Evolutionary conservation across 2,113 vertebrate species (phyloP), one percentile per base, ranked within the genome.

Genomic region (Elaphurus davidianus): DNA sequence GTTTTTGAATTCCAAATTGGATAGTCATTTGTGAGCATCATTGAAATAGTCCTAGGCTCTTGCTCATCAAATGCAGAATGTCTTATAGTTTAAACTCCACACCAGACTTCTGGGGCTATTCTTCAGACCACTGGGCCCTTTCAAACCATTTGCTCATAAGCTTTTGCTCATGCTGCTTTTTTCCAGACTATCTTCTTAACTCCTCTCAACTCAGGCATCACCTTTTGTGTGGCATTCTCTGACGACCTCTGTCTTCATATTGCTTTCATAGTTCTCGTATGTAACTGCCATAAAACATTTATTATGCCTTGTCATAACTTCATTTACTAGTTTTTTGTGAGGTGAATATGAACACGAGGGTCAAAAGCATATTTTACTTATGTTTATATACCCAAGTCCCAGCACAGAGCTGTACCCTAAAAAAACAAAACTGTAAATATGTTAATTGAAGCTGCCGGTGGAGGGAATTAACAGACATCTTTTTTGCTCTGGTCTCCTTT

Each of bases 391-490:
- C 8, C 14, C 17, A 74, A 74, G 30, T 62, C 28, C 60, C 21
- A 96, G 60, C 25, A 93, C 15, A 93, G 76, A 97, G 28, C 13
- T 87, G 86, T 40, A 45, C 54, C 40, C n/a, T 88, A 5, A 45
- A 40, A 50, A 83, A 40, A 90, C 40, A 90, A 59, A 87, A 67
- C 3, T 59, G 21, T 85, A 76, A 60, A 85, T 91, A 85, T 91
- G 40, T 87, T 93, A 47, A 86, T 76, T 87, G 50, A 95, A 94
- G 27, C 79, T 71, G 47, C 62, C 28, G 82, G 59, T 88, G 71
- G 40, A 81, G 11, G 74, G 55, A 90, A 85, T 98, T 97, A 97
- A 86, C 43, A 71, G 92, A 71, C 87, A 50, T 94, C 83, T 94
- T 96, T 96, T 91, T 96, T 47, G 19, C 62, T 92, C 85, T 87